Percentiles rank a stretch among this genome's conserved stretches.
Evolutionary conservation across 2,888 invertebrate genomes (phyloP).

Genomic region (Drosophila subquinaria): DNA sequence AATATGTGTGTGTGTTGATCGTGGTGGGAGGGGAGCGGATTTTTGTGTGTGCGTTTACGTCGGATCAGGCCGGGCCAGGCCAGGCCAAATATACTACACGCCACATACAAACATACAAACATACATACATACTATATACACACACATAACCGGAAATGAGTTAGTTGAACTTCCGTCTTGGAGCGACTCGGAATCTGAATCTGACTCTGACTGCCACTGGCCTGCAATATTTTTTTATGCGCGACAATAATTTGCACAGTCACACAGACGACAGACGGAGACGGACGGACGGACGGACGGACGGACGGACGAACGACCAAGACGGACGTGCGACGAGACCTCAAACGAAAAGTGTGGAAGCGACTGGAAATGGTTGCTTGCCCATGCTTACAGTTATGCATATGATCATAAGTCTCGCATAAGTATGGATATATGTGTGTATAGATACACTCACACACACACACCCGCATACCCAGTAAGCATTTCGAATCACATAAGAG

Average conservation of each 20-base stretch:
- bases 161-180: constrained; percentile 84
- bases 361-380: constrained; percentile 38
- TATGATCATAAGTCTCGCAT: constrained; percentile 24
- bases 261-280: constrained; percentile 40
- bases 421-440: constrained; percentile 16
- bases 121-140: constrained; percentile 18
- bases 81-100: constrained; percentile 45
- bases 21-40: constrained; percentile 2
- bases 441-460: neutral
- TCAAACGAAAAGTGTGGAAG: constrained; percentile 43
- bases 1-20: constrained; percentile 32
- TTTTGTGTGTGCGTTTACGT: constrained; percentile 15
- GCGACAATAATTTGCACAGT: constrained; percentile 76
- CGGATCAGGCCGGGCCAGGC: constrained; percentile 49
- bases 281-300: neutral
- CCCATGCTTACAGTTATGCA: constrained; percentile 51
- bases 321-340: constrained; percentile 37
- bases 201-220: constrained; percentile 49
- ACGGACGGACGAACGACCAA: constrained; percentile 12
- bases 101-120: no score
- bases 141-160: constrained; percentile 82
- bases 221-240: constrained; percentile 71
- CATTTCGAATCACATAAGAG: no score
- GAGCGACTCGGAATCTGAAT: constrained; percentile 55
- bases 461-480: no score